phyloP scores from a whole-genome alignment of 2,888 invertebrate genomes.

The Rotaria sp. region DNA sequence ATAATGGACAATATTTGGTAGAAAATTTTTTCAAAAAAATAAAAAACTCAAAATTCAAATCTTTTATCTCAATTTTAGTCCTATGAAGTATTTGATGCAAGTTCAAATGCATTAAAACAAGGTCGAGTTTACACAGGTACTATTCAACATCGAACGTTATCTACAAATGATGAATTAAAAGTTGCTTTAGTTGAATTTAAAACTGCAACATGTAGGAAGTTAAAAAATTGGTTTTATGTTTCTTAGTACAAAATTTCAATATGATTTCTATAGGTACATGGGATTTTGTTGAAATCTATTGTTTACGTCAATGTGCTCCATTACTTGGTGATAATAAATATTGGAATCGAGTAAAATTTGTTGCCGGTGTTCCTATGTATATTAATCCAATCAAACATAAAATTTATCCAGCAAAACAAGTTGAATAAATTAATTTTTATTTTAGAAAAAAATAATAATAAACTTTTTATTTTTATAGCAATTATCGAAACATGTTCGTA shows the following conservation, averaged over 20 bases:
- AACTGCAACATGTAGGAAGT: not conserved
- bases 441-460: not conserved
- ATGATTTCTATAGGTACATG: not conserved
- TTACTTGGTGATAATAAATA: conserved; percentile 19
- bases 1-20: conserved; percentile 24
- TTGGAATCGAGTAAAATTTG: not conserved
- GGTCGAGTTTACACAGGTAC: not conserved
- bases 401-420: not conserved
- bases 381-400: not conserved
- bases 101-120: not conserved
- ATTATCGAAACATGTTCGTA: conserved; percentile 6
- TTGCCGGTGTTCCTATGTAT: conserved; percentile 8
- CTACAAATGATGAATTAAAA: conserved; percentile 24
- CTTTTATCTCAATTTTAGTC: not conserved
- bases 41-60: not conserved
- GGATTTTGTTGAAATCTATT: conserved; percentile 22
- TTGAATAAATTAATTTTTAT: not conserved
- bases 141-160: not conserved
- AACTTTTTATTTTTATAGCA: not conserved
- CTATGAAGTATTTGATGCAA: not conserved
- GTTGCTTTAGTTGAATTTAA: conserved; percentile 12
- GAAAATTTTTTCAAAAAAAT: not conserved
- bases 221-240: not conserved
- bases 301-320: conserved; percentile 21
- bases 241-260: too few species aligned